Evolutionary conservation across 2,888 invertebrate genomes (phyloP).

Genomic region (Meteorus cinctellus): DNA sequence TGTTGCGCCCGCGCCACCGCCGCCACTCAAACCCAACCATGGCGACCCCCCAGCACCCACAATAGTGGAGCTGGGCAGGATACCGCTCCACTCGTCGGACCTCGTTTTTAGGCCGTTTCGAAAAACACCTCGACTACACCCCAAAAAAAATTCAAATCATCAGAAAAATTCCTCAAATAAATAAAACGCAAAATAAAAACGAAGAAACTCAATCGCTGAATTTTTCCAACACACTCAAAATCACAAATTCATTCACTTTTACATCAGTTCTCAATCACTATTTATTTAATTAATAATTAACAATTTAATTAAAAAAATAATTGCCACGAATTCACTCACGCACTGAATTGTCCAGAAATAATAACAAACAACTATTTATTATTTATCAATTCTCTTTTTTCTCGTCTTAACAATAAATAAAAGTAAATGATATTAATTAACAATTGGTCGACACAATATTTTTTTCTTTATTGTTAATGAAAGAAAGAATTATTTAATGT

Average conservation of each 20-base stretch:
- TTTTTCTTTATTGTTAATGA: too few species aligned
- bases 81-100: conserved; percentile 73
- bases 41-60: conserved; percentile 73
- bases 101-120: conserved; percentile 72
- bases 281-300: too few species aligned
- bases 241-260: too few species aligned
- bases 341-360: background rate
- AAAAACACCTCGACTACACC: conserved; percentile 54
- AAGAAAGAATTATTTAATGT: too few species aligned
- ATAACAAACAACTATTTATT: background rate
- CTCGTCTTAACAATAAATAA: too few species aligned
- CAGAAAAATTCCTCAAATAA: background rate
- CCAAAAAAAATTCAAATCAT: conserved; percentile 59
- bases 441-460: too few species aligned
- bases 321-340: background rate
- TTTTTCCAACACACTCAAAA: too few species aligned
- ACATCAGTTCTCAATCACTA: too few species aligned
- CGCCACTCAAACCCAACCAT: conserved; percentile 71
- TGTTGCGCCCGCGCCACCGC: conserved; percentile 68
- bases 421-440: too few species aligned
- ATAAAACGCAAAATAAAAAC: background rate
- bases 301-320: too few species aligned
- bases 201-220: background rate
- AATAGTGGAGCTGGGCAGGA: conserved; percentile 73
- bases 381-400: background rate